Base-by-base conservation (phyloP, 2,888 invertebrate genomes). In the Ophion costatus region DNA sequence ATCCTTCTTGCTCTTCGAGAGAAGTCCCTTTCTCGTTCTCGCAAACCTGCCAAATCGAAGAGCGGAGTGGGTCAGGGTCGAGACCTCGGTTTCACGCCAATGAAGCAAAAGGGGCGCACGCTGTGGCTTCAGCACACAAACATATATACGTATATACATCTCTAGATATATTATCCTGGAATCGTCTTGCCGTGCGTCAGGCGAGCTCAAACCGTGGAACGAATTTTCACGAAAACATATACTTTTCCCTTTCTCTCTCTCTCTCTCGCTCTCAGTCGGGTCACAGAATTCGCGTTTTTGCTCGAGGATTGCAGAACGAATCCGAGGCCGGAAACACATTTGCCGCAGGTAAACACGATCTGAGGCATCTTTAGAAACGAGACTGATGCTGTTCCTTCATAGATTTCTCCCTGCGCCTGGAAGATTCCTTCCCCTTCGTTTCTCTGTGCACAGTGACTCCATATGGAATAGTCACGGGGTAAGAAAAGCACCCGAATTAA, bases 21-120 rank as follows among this genome's bases (percentile, higher is more conserved):
- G 33, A 78, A 73, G 67, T 33, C 7, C 59, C 71, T 75, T 77
- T 75, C 59, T 57, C 71, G 42, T 61, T 64, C 42, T 71, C 51
- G 11, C 45, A 63, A 80, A 82, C 73, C 82, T 85, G 82, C 69
- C 79, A 59, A 61, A 66, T 81, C 74, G 77, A 81, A 69, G 76
- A 76, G 79, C 77, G 57, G 74, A 88, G 77, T 89, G 85, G 89
- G 90, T 91, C 90, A 90, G 87, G 89, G 89, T 81, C 88, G 87
- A 85, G 80, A 80, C 83, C 77, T 85, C 86, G 83, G 73, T 85
- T 86, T 87, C 83, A 82, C 81, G 82, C 83, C 80, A 74, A 77
- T 69, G 80, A 85, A 78, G 83, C 57, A 78, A 83, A 85, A 75
- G 71, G 80, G 80, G 80, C 83, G 80, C 85, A 79, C 77, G 82